phyloP scores from a whole-genome alignment of 2,113 vertebrate species.

The Poecilia latipinna region DNA sequence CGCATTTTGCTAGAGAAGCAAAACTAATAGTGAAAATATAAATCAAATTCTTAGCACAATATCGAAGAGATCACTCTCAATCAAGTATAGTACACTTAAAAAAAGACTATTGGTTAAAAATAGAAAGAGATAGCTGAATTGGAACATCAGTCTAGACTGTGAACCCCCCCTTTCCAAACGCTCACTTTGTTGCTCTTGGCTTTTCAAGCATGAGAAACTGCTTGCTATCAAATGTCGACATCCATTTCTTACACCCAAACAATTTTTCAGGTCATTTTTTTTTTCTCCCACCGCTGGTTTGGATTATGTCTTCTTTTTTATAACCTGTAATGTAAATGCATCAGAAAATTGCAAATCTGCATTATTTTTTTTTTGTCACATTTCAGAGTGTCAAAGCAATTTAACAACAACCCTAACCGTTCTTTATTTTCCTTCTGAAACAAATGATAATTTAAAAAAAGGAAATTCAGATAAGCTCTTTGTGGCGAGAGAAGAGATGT shows the following conservation, averaged over 20 bases:
- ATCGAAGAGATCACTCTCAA: not conserved
- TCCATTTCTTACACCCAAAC: slow-evolving; percentile 40
- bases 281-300: slow-evolving; percentile 26
- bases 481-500: not conserved
- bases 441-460: not conserved
- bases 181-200: slow-evolving; percentile 31
- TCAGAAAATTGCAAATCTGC: slow-evolving; percentile 16
- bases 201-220: slow-evolving; percentile 39
- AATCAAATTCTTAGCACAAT: slow-evolving; percentile 1
- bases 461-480: slow-evolving; percentile 10
- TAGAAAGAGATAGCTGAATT: slow-evolving; percentile 1
- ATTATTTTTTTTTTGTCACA: slow-evolving; percentile 6
- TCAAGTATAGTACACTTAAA: not conserved
- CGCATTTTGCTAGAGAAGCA: slow-evolving; percentile 36
- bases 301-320: slow-evolving; percentile 22
- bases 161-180: not conserved
- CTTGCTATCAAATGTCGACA: slow-evolving; percentile 40
- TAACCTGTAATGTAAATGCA: slow-evolving; percentile 23
- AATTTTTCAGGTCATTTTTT: slow-evolving; percentile 28
- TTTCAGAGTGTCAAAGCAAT: too few species aligned
- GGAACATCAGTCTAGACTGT: slow-evolving; percentile 8
- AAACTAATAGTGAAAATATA: slow-evolving; percentile 31
- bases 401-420: too few species aligned
- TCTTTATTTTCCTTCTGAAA: too few species aligned
- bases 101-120: slow-evolving; percentile 6